Percentiles rank a stretch among this genome's conserved stretches.
Evolutionary conservation across 2,888 invertebrate species (phyloP).

Genomic region (Rotaria macrura): DNA sequence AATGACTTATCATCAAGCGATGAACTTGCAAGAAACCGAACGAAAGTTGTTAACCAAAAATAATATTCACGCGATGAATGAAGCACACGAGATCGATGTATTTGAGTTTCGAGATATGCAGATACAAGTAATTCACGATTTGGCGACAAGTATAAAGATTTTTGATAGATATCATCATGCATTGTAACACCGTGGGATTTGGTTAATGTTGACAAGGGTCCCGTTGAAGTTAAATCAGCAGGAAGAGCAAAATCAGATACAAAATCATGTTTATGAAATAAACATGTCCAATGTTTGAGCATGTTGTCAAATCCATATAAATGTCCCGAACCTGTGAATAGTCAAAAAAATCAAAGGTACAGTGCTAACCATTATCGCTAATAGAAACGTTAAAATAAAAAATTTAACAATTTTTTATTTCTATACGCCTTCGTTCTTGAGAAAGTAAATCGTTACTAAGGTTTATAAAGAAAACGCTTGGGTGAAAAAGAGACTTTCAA

Average conservation of each 20-base stretch:
- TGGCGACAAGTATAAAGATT: background rate
- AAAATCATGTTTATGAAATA: background rate
- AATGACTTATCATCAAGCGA: background rate
- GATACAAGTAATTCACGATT: background rate
- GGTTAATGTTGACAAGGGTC: background rate
- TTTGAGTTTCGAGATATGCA: background rate
- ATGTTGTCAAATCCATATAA: background rate
- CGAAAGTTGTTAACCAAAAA: background rate
- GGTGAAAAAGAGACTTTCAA: too few species aligned
- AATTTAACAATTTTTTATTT: too few species aligned
- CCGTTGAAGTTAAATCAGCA: background rate
- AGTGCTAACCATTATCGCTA: too few species aligned
- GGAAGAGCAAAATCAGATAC: background rate
- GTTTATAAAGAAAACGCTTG: too few species aligned
- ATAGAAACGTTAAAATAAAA: too few species aligned
- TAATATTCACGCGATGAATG: background rate
- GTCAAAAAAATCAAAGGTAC: too few species aligned
- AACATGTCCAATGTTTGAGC: constrained; percentile 6
- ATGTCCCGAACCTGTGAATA: background rate
- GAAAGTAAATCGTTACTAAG: too few species aligned
- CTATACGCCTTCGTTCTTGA: too few species aligned
- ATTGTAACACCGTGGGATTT: background rate
- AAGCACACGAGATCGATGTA: background rate
- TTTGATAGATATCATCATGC: background rate
- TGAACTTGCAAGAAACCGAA: background rate